A percentile compares a stretch with the other conserved stretches of the same genome.
Conservation (phyloP, 2,113 vertebrate genomes). For the Sciurus niger region DNA sequence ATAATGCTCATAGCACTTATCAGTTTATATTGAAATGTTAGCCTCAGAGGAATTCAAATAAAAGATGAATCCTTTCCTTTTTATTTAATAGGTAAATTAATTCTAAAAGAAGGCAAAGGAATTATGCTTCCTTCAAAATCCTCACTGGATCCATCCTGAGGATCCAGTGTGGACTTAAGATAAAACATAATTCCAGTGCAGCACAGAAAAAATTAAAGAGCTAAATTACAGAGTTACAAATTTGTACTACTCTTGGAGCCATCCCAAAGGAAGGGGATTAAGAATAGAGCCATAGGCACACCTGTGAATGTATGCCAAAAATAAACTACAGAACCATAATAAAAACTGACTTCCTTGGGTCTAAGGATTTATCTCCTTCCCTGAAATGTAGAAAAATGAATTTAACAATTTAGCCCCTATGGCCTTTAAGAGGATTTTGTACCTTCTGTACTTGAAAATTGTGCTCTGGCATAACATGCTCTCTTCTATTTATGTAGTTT, state of each 20-base stretch:
- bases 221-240: slow-evolving; percentile 83
- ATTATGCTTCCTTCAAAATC: slow-evolving; percentile 83
- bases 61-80: slow-evolving; percentile 79
- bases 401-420: slow-evolving; percentile 83
- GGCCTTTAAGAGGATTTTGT: slow-evolving; percentile 85
- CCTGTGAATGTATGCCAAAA: slow-evolving; percentile 84
- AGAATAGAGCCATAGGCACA: slow-evolving; percentile 83
- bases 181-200: slow-evolving; percentile 83
- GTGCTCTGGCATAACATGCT: slow-evolving; percentile 67
- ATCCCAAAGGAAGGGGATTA: slow-evolving; percentile 85
- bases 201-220: slow-evolving; percentile 83
- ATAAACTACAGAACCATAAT: slow-evolving; percentile 83
- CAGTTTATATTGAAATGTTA: slow-evolving; percentile 84
- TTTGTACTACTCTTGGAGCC: slow-evolving; percentile 80
- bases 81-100: slow-evolving; percentile 84
- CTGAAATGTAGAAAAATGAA: slow-evolving; percentile 84
- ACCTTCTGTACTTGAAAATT: slow-evolving; percentile 80
- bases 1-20: slow-evolving; percentile 75
- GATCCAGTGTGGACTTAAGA: slow-evolving; percentile 83
- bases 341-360: slow-evolving; percentile 80
- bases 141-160: slow-evolving; percentile 83
- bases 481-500: slow-evolving; percentile 68
- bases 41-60: slow-evolving; percentile 81
- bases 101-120: slow-evolving; percentile 82
- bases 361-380: slow-evolving; percentile 82